Evolutionary conservation across 2,113 vertebrate species (phyloP).

Genomic region (Microtus ochrogaster): DNA sequence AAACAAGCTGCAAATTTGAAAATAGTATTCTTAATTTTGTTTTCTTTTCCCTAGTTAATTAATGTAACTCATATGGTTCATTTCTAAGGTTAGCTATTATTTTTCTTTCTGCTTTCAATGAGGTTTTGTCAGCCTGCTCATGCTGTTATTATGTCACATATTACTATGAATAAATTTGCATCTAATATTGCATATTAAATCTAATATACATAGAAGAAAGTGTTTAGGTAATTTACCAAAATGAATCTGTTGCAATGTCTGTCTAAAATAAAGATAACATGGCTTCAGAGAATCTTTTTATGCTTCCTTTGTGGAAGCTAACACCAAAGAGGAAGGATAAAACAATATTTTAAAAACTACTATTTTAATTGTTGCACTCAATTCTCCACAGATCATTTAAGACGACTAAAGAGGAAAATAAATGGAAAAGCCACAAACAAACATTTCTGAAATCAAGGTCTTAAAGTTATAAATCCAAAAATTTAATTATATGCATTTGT

Average conservation of each 20-base stretch:
- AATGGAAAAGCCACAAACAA: neutral
- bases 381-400: neutral
- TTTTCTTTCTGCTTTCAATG: neutral
- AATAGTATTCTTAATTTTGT: neutral
- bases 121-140: neutral
- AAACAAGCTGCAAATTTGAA: neutral
- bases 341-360: slow-evolving; percentile 4
- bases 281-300: neutral
- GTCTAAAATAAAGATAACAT: neutral
- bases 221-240: neutral
- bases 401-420: neutral
- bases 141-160: neutral
- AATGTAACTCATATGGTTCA: neutral
- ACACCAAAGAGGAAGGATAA: neutral
- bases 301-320: neutral
- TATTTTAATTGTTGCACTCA: slow-evolving; percentile 6
- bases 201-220: neutral
- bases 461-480: neutral
- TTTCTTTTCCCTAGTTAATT: neutral
- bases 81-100: neutral
- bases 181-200: neutral
- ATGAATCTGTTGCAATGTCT: neutral
- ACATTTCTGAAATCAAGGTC: neutral
- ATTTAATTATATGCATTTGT: neutral
- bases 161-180: neutral